Evolutionary conservation across 2,888 invertebrate species (phyloP).

Genomic region (Tetragonisca angustula): DNA sequence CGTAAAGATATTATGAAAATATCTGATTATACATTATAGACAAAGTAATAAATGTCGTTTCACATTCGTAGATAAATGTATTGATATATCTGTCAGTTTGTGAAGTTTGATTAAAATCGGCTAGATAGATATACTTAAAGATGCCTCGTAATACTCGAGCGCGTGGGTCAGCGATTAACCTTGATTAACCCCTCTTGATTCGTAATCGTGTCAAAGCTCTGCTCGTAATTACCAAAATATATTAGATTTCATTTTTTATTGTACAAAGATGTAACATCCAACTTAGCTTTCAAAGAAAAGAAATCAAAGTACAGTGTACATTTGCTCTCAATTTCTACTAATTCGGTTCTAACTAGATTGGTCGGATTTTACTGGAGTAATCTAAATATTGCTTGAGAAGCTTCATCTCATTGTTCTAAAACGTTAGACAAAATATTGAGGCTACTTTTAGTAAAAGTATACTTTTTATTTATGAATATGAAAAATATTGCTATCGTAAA

Average conservation of each 20-base stretch:
- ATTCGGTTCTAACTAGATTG: conserved; percentile 28
- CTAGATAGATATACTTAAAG: conserved; percentile 33
- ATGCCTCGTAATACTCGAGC: conserved; percentile 43
- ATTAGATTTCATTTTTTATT: conserved; percentile 19
- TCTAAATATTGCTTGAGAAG: conserved; percentile 27
- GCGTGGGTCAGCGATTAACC: conserved; percentile 66
- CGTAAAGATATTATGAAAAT: neutral
- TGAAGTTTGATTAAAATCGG: conserved; percentile 40
- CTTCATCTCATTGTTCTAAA: conserved; percentile 21
- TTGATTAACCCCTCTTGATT: conserved; percentile 60
- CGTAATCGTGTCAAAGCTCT: conserved; percentile 55
- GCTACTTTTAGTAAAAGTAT: neutral
- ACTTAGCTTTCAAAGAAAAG: neutral
- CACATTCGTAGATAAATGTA: neutral
- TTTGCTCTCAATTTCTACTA: neutral
- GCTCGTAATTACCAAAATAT: conserved; percentile 49
- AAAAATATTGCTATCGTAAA: conserved; percentile 4
- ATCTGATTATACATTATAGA: neutral
- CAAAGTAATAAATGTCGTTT: neutral
- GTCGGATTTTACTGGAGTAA: conserved; percentile 25
- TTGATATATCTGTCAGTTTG: neutral
- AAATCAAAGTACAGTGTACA: neutral
- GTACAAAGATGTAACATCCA: neutral
- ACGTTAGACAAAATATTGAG: conserved; percentile 31
- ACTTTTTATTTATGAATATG: conserved; percentile 8